Evolutionary conservation across 2,888 invertebrate species (phyloP), one percentile per base, ranked within the genome.

Genomic region (Arenicola marina): DNA sequence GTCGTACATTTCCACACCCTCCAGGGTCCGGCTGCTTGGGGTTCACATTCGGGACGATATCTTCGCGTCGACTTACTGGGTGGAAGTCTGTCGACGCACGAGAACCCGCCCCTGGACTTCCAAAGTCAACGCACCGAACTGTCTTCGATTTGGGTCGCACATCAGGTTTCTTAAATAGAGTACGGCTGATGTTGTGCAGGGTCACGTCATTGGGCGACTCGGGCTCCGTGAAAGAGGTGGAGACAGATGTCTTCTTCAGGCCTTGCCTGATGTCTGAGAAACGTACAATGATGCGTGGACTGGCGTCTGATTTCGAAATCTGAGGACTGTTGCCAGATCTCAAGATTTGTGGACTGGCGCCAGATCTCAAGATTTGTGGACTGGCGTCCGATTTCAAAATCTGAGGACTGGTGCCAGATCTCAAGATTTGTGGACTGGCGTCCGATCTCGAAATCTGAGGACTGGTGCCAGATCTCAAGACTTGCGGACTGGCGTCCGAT

Each of bases 221-320:
- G 2, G 28, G 28, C 29, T 29, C 32, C 53, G 28, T 24, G n/a
- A 53, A 53, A 24, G 53, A 53, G 1, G 53, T 53, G 53, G 29
- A 31, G 31, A 53, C 15, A 15, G 53, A 26, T 7, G 53, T 32
- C 53, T 32, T 26, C 18, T 31, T 24, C 53, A 53, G 31, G 31
- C 53, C 53, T 15, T 31, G 28, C 29, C 53, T 26, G 29, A 53
- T 53, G 24, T 53, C 53, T 18, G 53, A 29, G 53, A 53, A 53
- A 24, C 32, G 29, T 24, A 53, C n/a, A 7, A 53, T 31, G 2
- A 53, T 32, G 31, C 31, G 28, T 0, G 53, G 53, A 31, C 53
- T 53, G 32, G 31, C 53, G 18, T 53, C 38, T n/a, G n/a, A n/a
- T n/a, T n/a, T n/a, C n/a, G n/a, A n/a, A n/a, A n/a, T n/a, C n/a